phyloP scores from a whole-genome alignment of 2,113 vertebrate species.

The Periophthalmus modestus region DNA sequence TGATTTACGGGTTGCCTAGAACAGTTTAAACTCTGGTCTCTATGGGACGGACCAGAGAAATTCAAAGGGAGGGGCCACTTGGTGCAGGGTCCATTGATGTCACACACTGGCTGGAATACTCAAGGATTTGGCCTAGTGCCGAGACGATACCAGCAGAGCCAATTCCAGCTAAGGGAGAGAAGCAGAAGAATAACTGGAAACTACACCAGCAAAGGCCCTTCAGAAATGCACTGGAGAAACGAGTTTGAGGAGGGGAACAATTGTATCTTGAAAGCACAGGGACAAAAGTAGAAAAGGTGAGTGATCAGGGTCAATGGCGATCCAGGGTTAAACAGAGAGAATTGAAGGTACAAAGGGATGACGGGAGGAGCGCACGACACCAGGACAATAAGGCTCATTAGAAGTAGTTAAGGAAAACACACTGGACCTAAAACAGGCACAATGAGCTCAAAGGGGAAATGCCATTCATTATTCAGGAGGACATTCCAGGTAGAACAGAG shows the following conservation, averaged over 20 bases:
- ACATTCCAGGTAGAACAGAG: constrained; percentile 20
- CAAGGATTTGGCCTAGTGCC: constrained; percentile 52
- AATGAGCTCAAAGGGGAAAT: constrained; percentile 47
- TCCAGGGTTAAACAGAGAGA: constrained; percentile 52
- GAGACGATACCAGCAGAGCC: constrained; percentile 74
- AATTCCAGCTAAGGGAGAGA: constrained; percentile 62
- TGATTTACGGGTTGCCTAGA: constrained; percentile 60
- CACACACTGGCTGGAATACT: constrained; percentile 64
- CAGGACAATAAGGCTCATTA: constrained; percentile 51
- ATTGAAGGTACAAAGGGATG: constrained; percentile 49
- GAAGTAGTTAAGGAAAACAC: constrained; percentile 55
- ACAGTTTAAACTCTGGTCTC: constrained; percentile 49
- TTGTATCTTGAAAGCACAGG: constrained; percentile 82
- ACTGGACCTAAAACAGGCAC: constrained; percentile 41
- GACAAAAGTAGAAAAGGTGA: constrained; percentile 81
- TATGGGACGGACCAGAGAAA: constrained; percentile 50
- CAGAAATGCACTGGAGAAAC: constrained; percentile 59
- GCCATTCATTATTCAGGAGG: constrained; percentile 47
- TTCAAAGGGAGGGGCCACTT: constrained; percentile 54
- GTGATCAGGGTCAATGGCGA: constrained; percentile 56
- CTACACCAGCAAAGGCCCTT: constrained; percentile 86
- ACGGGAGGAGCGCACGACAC: constrained; percentile 22
- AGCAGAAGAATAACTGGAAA: constrained; percentile 96
- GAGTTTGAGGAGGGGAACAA: constrained; percentile 78
- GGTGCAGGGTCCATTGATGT: constrained; percentile 70